Conservation (phyloP, 2,888 invertebrate genomes). For the Strigamia maritima region DNA sequence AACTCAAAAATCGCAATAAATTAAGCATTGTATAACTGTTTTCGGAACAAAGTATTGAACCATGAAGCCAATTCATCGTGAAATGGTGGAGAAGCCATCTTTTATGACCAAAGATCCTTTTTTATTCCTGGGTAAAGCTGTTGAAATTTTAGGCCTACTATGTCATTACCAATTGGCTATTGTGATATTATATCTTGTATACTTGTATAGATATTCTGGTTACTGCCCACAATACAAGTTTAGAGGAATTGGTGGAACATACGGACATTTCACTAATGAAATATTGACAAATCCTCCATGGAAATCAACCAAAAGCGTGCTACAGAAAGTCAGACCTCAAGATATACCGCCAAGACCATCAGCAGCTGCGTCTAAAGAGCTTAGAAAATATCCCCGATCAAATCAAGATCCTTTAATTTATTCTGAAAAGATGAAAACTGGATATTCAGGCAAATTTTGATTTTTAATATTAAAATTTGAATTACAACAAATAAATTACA, state of each 20-base stretch:
- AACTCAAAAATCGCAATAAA: too few species aligned
- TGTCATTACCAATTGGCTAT: too few species aligned
- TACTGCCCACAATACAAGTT: slow-evolving; percentile 13
- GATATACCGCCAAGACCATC: background rate
- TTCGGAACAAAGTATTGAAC: too few species aligned
- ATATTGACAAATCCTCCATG: slow-evolving; percentile 7
- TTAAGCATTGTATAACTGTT: too few species aligned
- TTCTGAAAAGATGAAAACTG: background rate
- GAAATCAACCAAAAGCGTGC: background rate
- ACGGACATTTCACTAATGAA: slow-evolving; percentile 1
- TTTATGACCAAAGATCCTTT: slow-evolving; percentile 18
- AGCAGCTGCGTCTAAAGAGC: background rate
- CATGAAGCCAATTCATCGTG: background rate
- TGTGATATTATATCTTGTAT: too few species aligned
- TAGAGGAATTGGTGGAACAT: background rate
- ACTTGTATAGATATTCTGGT: background rate
- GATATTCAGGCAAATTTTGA: background rate
- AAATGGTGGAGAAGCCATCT: background rate
- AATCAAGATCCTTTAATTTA: background rate
- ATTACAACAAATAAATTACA: too few species aligned
- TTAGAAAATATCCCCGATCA: background rate
- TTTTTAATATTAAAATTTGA: background rate
- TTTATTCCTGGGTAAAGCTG: background rate
- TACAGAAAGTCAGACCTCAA: background rate
- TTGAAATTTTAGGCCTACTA: background rate